phyloP scores from a whole-genome alignment of 1,140 invertebrate species.

The Amphibalanus amphitrite region DNA sequence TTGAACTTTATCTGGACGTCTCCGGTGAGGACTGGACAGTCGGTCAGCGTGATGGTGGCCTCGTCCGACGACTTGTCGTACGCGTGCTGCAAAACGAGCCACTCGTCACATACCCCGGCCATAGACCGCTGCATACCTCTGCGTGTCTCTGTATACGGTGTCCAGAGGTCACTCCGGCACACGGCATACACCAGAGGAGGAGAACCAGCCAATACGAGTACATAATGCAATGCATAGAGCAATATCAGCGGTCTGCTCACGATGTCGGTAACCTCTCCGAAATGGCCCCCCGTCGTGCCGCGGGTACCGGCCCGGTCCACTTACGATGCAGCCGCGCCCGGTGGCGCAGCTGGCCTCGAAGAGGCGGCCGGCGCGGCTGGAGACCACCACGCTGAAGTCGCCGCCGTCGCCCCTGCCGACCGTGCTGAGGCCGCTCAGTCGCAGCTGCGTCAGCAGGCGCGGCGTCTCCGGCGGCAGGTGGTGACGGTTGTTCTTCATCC shows the following conservation, averaged over 20 bases:
- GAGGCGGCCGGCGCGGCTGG: slow-evolving; percentile 22
- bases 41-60: slow-evolving; percentile 20
- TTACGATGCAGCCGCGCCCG: slow-evolving; percentile 30
- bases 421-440: slow-evolving; percentile 25
- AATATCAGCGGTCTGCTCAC: too few relatives aligned
- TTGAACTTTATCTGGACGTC: slow-evolving; percentile 32
- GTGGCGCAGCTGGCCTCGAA: slow-evolving; percentile 27
- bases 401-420: slow-evolving; percentile 32
- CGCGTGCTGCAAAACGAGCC: slow-evolving; percentile 10
- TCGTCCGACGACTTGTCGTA: slow-evolving; percentile 3
- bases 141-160: too few relatives aligned
- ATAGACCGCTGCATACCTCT: too few relatives aligned
- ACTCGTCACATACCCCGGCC: slow-evolving; percentile 1
- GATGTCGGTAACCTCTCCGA: too few relatives aligned
- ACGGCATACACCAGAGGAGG: too few relatives aligned
- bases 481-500: slow-evolving; percentile 27
- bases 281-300: too few relatives aligned
- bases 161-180: too few relatives aligned
- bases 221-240: too few relatives aligned
- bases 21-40: slow-evolving; percentile 26
- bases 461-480: slow-evolving; percentile 26
- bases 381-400: slow-evolving; percentile 29
- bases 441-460: slow-evolving; percentile 25
- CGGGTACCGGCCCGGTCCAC: background rate
- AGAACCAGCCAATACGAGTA: too few relatives aligned